A percentile compares a stretch with the other conserved stretches of the same genome.
Conservation (phyloP, 2,797 vertebrate genomes). For the Rhincodon typus region DNA sequence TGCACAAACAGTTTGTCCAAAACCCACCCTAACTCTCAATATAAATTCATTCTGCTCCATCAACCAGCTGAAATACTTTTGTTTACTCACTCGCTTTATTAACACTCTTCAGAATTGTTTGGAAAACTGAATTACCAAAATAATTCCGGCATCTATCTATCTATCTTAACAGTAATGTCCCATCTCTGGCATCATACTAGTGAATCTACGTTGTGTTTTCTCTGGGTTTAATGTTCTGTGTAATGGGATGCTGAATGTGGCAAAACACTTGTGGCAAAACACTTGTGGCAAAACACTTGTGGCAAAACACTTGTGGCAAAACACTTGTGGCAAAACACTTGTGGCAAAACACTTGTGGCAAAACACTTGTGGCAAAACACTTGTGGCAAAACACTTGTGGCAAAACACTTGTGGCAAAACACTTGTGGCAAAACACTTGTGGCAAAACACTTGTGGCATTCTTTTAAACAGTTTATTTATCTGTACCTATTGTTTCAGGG, state of each 20-base stretch:
- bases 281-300: no score
- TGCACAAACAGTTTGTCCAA: neutral
- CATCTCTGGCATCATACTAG: neutral
- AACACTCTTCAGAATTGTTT: neutral
- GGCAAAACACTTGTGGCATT: no score
- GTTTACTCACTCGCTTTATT: neutral
- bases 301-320: no score
- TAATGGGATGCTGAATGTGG: neutral
- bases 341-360: no score
- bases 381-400: no score
- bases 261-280: no score
- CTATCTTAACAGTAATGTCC: neutral
- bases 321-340: no score
- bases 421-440: no score
- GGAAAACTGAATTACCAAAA: neutral
- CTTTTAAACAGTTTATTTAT: neutral
- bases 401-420: no score
- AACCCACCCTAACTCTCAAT: neutral
- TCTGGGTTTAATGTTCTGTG: neutral
- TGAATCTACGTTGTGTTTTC: neutral
- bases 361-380: no score
- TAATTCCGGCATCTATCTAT: neutral
- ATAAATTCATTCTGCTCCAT: neutral
- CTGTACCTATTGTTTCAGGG: neutral
- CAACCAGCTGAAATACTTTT: neutral